Percentiles rank a stretch among this genome's conserved stretches.
phyloP scores from a whole-genome alignment of 2,113 vertebrate genomes.

The Orthochromis indermauri region DNA sequence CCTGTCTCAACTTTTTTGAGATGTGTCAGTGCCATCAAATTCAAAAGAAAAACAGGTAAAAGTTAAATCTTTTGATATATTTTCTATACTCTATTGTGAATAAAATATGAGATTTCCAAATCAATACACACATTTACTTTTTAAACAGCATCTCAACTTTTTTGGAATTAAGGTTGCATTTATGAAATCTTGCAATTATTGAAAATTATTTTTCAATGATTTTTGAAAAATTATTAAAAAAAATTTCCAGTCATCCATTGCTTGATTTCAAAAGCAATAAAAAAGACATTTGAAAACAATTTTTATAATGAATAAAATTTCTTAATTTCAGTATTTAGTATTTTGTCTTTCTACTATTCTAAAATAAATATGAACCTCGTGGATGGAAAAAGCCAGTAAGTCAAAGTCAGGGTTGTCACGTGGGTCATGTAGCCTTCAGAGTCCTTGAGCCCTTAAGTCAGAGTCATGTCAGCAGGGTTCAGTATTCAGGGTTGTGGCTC shows the following conservation, averaged over 20 bases:
- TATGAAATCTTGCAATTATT: neutral
- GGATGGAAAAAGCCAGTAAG: neutral
- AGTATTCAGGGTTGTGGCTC: neutral
- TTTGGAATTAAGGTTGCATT: neutral
- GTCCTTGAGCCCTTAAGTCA: neutral
- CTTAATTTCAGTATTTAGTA: neutral
- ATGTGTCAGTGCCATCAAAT: neutral
- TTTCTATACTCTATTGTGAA: neutral
- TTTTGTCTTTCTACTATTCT: neutral
- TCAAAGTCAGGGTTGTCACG: neutral
- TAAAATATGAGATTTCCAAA: neutral
- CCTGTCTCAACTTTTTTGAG: neutral
- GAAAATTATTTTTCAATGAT: neutral
- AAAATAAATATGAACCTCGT: neutral
- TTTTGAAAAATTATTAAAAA: neutral
- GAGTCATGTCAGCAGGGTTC: neutral
- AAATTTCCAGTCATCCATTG: neutral
- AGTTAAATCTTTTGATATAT: neutral
- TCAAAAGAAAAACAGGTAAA: neutral
- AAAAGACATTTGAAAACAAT: neutral
- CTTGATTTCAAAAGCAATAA: neutral
- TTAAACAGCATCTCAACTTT: neutral
- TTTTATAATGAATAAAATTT: neutral
- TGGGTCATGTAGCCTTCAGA: neutral
- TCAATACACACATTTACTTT: neutral